Conservation (phyloP, 2,797 vertebrate genomes). For the Sylvia borin region DNA sequence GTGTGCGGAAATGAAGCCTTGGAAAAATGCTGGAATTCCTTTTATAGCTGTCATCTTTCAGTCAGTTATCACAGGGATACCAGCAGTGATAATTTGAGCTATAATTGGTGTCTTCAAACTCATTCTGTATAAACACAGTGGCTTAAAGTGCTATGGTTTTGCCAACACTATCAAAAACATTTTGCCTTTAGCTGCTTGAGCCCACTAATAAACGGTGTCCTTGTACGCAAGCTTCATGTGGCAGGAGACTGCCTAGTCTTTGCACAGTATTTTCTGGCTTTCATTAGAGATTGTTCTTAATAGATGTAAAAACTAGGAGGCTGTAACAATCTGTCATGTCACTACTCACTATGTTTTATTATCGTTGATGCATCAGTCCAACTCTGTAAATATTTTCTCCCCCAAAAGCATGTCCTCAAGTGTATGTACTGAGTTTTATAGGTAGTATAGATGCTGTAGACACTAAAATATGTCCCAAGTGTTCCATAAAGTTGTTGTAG, state of each 20-base stretch:
- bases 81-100: neutral
- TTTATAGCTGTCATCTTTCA: neutral
- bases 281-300: neutral
- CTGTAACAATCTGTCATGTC: neutral
- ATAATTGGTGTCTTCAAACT: neutral
- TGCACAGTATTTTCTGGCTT: neutral
- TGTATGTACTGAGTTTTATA: neutral
- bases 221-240: neutral
- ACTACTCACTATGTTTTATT: neutral
- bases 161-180: neutral
- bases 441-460: neutral
- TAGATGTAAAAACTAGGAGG: neutral
- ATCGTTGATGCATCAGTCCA: neutral
- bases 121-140: neutral
- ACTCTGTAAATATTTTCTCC: neutral
- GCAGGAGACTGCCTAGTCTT: neutral
- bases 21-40: neutral
- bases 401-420: neutral
- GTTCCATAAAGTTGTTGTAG: neutral
- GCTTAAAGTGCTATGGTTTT: neutral
- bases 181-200: neutral
- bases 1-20: neutral
- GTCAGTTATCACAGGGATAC: neutral
- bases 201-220: neutral
- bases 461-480: neutral